Percentiles rank a stretch among this genome's conserved stretches.
Evolutionary conservation across 2,113 vertebrate species (phyloP).

Genomic region (Xiphias gladius): DNA sequence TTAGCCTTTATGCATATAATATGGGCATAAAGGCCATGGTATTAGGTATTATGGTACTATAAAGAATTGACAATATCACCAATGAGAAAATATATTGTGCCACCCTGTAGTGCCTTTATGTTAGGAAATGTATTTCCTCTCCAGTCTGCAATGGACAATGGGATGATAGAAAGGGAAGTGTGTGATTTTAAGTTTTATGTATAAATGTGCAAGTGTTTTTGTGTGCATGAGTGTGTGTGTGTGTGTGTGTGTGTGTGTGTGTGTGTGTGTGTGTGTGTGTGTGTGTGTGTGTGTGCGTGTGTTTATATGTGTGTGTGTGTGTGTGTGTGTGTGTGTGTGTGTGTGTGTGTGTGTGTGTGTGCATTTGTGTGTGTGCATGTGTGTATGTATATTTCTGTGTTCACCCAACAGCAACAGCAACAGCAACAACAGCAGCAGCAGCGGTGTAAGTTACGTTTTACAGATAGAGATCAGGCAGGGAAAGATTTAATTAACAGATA

Average conservation of each 20-base stretch:
- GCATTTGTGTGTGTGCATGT: background rate
- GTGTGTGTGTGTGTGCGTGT: too few relatives aligned
- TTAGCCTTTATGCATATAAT: constrained; percentile 41
- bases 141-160: constrained; percentile 42
- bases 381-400: constrained; percentile 44
- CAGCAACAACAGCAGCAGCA: constrained; percentile 28
- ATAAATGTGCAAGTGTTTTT: constrained; percentile 37
- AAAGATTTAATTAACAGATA: constrained; percentile 88
- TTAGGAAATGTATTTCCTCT: constrained; percentile 43
- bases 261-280: too few relatives aligned
- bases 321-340: constrained; percentile 17
- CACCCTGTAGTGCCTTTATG: constrained; percentile 33
- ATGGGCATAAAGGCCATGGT: constrained; percentile 17
- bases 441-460: constrained; percentile 80
- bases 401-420: constrained; percentile 41
- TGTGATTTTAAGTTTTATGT: constrained; percentile 64
- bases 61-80: constrained; percentile 47
- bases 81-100: constrained; percentile 27
- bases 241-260: background rate
- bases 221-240: constrained; percentile 17
- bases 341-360: background rate
- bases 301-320: background rate
- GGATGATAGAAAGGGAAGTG: constrained; percentile 50
- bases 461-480: constrained; percentile 82
- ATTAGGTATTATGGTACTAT: constrained; percentile 35